phyloP scores from a whole-genome alignment of 2,113 vertebrate genomes.

The Eidolon helvum region DNA sequence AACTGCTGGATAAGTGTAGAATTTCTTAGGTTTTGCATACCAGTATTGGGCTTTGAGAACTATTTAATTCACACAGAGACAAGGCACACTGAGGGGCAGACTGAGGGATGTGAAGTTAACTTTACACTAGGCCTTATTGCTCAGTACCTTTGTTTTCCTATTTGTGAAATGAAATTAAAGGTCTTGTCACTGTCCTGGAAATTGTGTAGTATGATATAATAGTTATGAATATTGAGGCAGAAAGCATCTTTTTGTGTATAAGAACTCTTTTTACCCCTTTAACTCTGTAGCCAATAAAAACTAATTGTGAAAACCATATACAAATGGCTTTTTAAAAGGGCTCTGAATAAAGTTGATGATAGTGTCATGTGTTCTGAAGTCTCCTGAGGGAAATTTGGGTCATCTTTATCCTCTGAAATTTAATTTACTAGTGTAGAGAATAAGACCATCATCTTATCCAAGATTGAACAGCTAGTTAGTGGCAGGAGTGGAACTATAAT shows the following conservation, averaged over 20 bases:
- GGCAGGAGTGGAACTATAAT: neutral
- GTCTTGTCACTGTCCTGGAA: neutral
- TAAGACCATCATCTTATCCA: neutral
- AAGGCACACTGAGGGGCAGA: neutral
- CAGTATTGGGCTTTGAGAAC: neutral
- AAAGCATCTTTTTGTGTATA: neutral
- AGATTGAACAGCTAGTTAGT: neutral
- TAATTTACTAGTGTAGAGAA: neutral
- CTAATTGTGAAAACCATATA: constrained; percentile 4
- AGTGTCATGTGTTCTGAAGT: neutral
- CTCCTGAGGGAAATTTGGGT: neutral
- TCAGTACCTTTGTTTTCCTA: neutral
- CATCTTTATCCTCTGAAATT: neutral
- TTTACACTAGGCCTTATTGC: neutral
- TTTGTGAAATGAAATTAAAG: constrained; percentile 33
- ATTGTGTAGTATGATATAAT: neutral
- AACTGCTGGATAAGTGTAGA: neutral
- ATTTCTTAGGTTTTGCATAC: neutral
- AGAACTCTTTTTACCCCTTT: neutral
- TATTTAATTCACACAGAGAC: neutral
- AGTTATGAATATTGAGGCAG: neutral
- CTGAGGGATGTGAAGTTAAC: neutral
- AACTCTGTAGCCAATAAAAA: neutral
- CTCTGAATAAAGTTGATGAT: neutral
- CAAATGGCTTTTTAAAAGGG: neutral